A percentile compares a stretch with the other conserved stretches of the same genome.
Conservation (phyloP, 2,113 vertebrate species). For the Bos taurus region ARS-UCD2.0 NC_037343.1:52816501-52817000, state of each 20-base stretch:
- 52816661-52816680: neutral
- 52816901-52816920: neutral
- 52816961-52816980: neutral
- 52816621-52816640: neutral
- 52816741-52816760: too few species aligned
- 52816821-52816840: fast-evolving
- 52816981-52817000: neutral
- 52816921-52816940: neutral
- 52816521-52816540: neutral
- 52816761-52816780: too few species aligned
- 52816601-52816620: neutral
- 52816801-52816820: neutral
- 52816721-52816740: neutral
- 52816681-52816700: neutral
- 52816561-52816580: neutral
- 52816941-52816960: neutral
- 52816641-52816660: neutral
- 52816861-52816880: neutral
- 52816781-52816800: too few species aligned
- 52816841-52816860: neutral
- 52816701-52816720: neutral
- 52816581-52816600: neutral
- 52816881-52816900: neutral
- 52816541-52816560: neutral
- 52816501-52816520: neutral